Conservation (phyloP, 2,797 vertebrate species). For the Bradypus variegatus region DNA sequence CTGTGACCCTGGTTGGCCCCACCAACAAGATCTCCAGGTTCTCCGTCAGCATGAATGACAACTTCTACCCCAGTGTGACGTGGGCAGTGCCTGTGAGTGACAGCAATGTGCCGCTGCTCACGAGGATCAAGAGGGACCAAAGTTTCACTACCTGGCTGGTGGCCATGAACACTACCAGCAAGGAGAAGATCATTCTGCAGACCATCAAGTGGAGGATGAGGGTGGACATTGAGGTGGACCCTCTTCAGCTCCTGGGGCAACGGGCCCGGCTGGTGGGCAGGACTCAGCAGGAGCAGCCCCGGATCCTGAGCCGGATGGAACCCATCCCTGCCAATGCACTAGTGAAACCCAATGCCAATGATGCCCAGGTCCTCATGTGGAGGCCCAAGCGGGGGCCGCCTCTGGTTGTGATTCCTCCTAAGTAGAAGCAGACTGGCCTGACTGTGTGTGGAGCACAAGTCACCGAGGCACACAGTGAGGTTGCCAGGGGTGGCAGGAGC, state of each 20-base stretch:
- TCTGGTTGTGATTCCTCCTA: conserved; percentile 93
- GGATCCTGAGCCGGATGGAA: conserved; percentile 93
- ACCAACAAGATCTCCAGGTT: conserved; percentile 94
- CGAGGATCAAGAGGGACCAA: conserved; percentile 96
- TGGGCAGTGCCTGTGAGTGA: conserved; percentile 98
- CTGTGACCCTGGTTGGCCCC: conserved; percentile 91
- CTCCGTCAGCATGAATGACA: conserved; percentile 98
- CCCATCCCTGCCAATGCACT: conserved; percentile 92
- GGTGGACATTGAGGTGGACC: conserved; percentile 93
- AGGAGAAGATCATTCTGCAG: conserved; percentile 94
- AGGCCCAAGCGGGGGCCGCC: conserved; percentile 91
- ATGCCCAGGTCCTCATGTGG: conserved; percentile 99
- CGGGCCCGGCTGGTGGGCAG: conserved; percentile 89
- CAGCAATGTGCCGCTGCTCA: conserved; percentile 91
- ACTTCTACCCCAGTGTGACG: conserved; percentile 98
- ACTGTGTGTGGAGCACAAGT: not conserved
- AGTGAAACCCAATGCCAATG: conserved; percentile 95
- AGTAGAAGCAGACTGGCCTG: conserved; percentile 73
- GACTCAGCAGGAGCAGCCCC: conserved; percentile 93
- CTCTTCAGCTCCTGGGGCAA: conserved; percentile 87
- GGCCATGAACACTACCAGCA: conserved; percentile 91
- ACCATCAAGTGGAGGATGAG: conserved; percentile 99
- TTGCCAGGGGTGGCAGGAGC: conserved; percentile 42
- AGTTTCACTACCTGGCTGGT: conserved; percentile 99
- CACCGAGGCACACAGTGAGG: conserved; percentile 40